Evolutionary conservation across 2,888 invertebrate genomes (phyloP).

Genomic region (Phasia obesa): DNA sequence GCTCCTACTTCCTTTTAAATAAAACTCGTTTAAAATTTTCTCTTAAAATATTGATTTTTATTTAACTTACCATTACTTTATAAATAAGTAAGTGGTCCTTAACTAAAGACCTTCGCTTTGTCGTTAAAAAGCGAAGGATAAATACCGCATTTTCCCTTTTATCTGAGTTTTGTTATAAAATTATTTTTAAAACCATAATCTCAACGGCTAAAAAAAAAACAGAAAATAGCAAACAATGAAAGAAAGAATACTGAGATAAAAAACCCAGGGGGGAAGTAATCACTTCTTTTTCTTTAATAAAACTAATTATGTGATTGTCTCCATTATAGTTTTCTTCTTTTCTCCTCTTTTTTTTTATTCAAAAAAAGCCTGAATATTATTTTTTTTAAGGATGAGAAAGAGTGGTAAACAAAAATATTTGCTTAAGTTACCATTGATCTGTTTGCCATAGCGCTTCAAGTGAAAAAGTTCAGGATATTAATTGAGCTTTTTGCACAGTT

Average conservation of each 20-base stretch:
- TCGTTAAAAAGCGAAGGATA: not conserved
- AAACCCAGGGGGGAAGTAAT: not conserved
- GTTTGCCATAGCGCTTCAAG: too few species aligned
- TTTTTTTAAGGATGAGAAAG: too few species aligned
- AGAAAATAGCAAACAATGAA: slow-evolving; percentile 17
- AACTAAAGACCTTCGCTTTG: not conserved
- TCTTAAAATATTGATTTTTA: slow-evolving; percentile 56
- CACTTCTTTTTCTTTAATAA: not conserved
- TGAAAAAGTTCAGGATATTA: too few species aligned
- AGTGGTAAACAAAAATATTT: too few species aligned
- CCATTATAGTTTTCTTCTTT: too few species aligned
- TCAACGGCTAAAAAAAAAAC: slow-evolving; percentile 61
- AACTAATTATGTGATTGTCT: too few species aligned
- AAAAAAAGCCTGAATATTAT: too few species aligned
- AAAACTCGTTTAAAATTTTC: slow-evolving; percentile 26
- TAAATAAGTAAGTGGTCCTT: slow-evolving; percentile 47
- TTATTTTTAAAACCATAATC: slow-evolving; percentile 46
- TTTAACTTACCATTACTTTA: slow-evolving; percentile 38
- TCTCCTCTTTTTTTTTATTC: too few species aligned
- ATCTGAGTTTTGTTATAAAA: not conserved
- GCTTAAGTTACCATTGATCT: too few species aligned
- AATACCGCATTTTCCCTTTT: slow-evolving; percentile 22
- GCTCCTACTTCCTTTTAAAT: slow-evolving; percentile 1
- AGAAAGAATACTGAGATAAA: not conserved
- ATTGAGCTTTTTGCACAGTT: too few species aligned